Evolutionary conservation across 2,888 invertebrate species (phyloP).

Genomic region (Pammene fasciana): DNA sequence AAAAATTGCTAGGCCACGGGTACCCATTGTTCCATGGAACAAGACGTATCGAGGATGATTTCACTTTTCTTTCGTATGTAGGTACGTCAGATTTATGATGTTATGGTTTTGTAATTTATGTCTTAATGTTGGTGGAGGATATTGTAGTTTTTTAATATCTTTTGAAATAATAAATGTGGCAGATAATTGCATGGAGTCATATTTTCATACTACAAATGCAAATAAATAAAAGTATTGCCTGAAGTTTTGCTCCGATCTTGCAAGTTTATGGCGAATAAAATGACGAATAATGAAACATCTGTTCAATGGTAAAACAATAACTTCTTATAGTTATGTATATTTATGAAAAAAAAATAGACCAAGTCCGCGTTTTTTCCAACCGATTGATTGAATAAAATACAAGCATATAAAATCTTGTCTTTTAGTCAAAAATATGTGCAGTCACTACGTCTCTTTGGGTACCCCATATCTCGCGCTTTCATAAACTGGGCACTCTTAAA

Average conservation of each 20-base stretch:
- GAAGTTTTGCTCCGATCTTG: neutral
- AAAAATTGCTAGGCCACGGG: slow-evolving; percentile 61
- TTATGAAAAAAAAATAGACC: too few species aligned
- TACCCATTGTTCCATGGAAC: slow-evolving; percentile 63
- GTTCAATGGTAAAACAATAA: too few species aligned
- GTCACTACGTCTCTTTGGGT: too few species aligned
- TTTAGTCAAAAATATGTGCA: too few species aligned
- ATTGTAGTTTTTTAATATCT: neutral
- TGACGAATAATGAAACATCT: too few species aligned
- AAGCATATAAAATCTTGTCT: too few species aligned
- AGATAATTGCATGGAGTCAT: slow-evolving; percentile 6
- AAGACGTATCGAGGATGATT: slow-evolving; percentile 62
- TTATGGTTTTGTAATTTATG: slow-evolving; percentile 45
- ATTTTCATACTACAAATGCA: neutral
- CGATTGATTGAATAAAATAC: too few species aligned
- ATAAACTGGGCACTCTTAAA: neutral
- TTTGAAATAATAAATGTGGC: neutral
- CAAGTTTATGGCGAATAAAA: too few species aligned
- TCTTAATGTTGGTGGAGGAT: slow-evolving; percentile 20
- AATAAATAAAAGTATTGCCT: neutral
- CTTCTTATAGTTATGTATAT: too few species aligned
- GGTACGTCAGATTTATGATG: slow-evolving; percentile 50
- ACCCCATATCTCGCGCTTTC: too few species aligned
- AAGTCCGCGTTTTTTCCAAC: too few species aligned
- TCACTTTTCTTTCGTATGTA: slow-evolving; percentile 50